phyloP scores from a whole-genome alignment of 2,113 vertebrate species.

The Cyphomyrus discorhynchus region DNA sequence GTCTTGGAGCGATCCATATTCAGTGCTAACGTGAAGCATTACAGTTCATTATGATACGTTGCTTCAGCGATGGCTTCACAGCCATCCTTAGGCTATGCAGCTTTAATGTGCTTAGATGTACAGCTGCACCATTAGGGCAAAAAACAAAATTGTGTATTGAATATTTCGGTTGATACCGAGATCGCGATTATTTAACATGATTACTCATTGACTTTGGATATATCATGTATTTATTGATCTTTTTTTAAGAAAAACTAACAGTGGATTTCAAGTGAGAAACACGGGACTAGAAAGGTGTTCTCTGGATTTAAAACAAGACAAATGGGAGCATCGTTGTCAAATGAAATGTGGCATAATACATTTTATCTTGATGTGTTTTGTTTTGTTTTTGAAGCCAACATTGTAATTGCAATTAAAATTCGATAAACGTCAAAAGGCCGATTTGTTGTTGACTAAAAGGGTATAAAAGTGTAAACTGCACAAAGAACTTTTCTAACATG shows the following conservation, averaged over 20 bases:
- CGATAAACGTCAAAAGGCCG: too few species aligned
- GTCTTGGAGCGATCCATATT: neutral
- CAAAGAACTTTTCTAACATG: neutral
- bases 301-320: neutral
- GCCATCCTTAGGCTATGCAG: neutral
- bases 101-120: too few species aligned
- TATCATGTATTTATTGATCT: too few species aligned
- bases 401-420: neutral
- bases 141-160: neutral
- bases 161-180: neutral
- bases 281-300: neutral
- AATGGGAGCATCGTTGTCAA: neutral
- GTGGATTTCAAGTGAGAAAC: neutral
- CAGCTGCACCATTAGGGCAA: neutral
- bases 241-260: too few species aligned
- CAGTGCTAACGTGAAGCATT: neutral
- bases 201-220: neutral
- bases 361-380: neutral
- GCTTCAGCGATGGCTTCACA: neutral
- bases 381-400: neutral
- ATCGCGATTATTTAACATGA: neutral
- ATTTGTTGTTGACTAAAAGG: neutral
- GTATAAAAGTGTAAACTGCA: neutral
- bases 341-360: neutral
- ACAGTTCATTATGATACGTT: neutral